Conservation (phyloP, 2,113 vertebrate species). For the Eublepharis macularius region DNA sequence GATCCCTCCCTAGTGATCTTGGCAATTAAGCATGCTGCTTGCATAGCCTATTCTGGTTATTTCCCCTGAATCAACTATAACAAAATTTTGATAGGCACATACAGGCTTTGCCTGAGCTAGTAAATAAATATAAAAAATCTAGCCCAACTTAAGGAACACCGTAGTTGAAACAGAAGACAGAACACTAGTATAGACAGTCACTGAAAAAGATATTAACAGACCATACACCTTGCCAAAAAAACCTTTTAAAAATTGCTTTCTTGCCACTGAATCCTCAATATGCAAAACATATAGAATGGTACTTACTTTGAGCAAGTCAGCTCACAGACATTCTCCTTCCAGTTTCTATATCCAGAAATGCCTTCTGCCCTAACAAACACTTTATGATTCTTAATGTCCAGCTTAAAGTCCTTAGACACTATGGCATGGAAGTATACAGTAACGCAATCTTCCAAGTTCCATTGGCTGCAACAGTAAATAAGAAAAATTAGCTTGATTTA, state of each 20-base stretch:
- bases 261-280: not conserved
- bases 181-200: no score
- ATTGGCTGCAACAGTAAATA: conserved; percentile 28
- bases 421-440: conserved; percentile 89
- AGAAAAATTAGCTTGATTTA: not conserved
- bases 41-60: no score
- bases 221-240: not conserved
- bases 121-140: no score
- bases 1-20: no score
- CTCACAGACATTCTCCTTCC: conserved; percentile 52
- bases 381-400: conserved; percentile 53
- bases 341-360: accelerated
- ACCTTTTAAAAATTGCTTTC: not conserved
- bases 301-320: conserved; percentile 63
- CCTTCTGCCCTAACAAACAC: conserved; percentile 73
- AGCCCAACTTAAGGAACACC: no score
- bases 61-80: no score
- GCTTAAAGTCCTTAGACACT: conserved; percentile 83
- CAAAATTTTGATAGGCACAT: no score
- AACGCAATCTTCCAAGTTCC: conserved; percentile 45
- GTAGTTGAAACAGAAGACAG: no score
- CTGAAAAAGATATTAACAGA: no score
- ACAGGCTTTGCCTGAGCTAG: no score
- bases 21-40: no score
- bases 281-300: accelerated